A percentile compares a stretch with the other conserved stretches of the same genome.
These are phyloP conservation scores for Lepidocyrtinus sp. DNA, from an alignment of 2,888 invertebrate species.

Conservation along the genomic window DNA sequence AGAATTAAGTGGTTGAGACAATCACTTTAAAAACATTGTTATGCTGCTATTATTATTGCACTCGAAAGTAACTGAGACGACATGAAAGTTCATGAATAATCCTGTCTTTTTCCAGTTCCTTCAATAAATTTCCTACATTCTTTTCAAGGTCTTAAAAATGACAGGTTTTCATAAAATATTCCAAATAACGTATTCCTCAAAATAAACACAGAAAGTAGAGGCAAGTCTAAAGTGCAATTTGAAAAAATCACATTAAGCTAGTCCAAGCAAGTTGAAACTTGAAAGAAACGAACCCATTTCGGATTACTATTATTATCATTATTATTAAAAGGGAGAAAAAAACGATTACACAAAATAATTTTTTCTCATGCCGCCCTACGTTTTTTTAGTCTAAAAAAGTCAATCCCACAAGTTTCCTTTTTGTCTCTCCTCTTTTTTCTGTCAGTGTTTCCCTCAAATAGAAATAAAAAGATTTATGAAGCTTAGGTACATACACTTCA, in stretches of 20 bases:
- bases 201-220: not conserved
- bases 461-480: slow-evolving; percentile 54
- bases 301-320: slow-evolving; percentile 39
- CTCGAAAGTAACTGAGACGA: too few species aligned
- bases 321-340: slow-evolving; percentile 24
- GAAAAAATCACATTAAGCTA: slow-evolving; percentile 16
- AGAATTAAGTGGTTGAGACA: not conserved
- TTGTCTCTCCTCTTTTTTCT: slow-evolving; percentile 30
- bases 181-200: not conserved
- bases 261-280: slow-evolving; percentile 42
- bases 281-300: not conserved
- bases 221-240: slow-evolving; percentile 9
- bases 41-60: too few species aligned
- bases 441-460: slow-evolving; percentile 48
- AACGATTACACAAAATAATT: slow-evolving; percentile 52
- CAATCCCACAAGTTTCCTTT: slow-evolving; percentile 18
- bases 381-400: slow-evolving; percentile 21
- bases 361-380: slow-evolving; percentile 38
- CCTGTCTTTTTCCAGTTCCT: too few species aligned
- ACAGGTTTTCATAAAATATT: slow-evolving; percentile 20
- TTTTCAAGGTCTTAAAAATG: slow-evolving; percentile 10
- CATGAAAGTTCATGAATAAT: too few species aligned
- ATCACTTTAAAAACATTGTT: not conserved
- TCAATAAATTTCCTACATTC: too few species aligned
- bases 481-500: slow-evolving; percentile 21